Evolutionary conservation across 2,888 invertebrate genomes (phyloP).

Genomic region (Mythimna vitellina): DNA sequence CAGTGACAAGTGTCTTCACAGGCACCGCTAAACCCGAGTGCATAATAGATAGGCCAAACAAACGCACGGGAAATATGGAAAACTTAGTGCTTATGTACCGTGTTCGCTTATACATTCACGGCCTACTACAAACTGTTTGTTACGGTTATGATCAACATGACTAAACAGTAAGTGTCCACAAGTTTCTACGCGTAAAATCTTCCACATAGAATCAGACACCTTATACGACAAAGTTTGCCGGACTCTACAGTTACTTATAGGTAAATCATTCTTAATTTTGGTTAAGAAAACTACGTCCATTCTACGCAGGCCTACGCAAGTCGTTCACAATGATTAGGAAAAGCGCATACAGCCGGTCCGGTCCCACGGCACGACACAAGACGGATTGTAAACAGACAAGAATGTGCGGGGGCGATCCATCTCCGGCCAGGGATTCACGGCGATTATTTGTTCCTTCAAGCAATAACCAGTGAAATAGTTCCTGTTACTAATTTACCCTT

Average conservation of each 20-base stretch:
- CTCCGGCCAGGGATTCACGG: constrained; percentile 69
- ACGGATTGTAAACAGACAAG: constrained; percentile 76
- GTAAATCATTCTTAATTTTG: constrained; percentile 49
- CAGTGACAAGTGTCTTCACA: constrained; percentile 68
- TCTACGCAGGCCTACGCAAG: constrained; percentile 66
- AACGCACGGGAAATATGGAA: constrained; percentile 33
- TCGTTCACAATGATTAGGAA: constrained; percentile 69
- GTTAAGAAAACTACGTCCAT: constrained; percentile 48
- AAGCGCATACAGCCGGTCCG: constrained; percentile 64
- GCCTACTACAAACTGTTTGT: constrained; percentile 7
- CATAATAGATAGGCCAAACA: constrained; percentile 14
- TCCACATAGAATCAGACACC: constrained; percentile 19
- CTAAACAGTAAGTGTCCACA: constrained; percentile 3
- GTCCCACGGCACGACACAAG: constrained; percentile 72
- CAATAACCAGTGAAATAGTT: constrained; percentile 75
- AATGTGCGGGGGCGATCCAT: constrained; percentile 80
- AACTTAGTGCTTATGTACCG: constrained; percentile 20
- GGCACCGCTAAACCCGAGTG: constrained; percentile 7
- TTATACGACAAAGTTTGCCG: constrained; percentile 14
- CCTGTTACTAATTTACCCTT: constrained; percentile 78
- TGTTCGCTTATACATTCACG: not conserved
- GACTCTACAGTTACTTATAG: constrained; percentile 32
- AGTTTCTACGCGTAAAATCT: constrained; percentile 12
- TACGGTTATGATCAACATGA: constrained; percentile 2
- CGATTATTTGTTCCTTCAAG: constrained; percentile 71